A percentile compares a stretch with the other conserved stretches of the same genome.
phyloP scores from a whole-genome alignment of 2,888 invertebrate genomes.

The Galeopsomyia nigrocyanea region DNA sequence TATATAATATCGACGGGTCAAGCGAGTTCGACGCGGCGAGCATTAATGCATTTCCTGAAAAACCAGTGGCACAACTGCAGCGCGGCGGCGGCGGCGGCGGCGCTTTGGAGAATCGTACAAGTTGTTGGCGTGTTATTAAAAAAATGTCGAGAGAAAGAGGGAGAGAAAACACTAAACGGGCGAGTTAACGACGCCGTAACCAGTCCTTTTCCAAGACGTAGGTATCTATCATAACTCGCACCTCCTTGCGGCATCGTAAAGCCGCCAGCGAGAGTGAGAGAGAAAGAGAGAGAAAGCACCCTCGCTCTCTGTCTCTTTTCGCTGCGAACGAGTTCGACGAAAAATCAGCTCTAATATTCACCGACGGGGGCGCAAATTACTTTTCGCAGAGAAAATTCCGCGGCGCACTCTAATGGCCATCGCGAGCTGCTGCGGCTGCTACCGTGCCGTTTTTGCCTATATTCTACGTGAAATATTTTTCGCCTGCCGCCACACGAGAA shows the following conservation, averaged over 20 bases:
- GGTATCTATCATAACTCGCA: background rate
- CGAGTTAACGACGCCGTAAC: conserved; percentile 40
- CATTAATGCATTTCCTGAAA: conserved; percentile 22
- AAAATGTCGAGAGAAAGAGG: conserved; percentile 21
- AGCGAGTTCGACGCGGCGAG: conserved; percentile 4
- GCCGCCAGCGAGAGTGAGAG: too few species aligned
- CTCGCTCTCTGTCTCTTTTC: background rate
- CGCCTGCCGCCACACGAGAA: conserved; percentile 46
- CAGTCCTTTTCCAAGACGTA: conserved; percentile 8
- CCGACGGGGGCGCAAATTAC: conserved; percentile 49
- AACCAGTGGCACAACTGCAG: background rate
- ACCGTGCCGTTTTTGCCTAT: conserved; percentile 34
- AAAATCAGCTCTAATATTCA: conserved; percentile 35
- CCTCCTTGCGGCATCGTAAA: background rate
- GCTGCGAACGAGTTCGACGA: conserved; percentile 31
- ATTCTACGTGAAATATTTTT: conserved; percentile 47
- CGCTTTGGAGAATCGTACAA: conserved; percentile 18
- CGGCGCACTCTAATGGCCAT: conserved; percentile 16
- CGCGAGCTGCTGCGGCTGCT: conserved; percentile 11
- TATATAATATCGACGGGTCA: too few species aligned
- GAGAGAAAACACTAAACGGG: conserved; percentile 24
- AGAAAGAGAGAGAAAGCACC: too few species aligned
- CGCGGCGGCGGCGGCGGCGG: too few species aligned
- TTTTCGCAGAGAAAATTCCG: conserved; percentile 58
- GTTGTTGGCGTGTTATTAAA: conserved; percentile 41